A percentile compares a stretch with the other conserved stretches of the same genome.
phyloP scores from a whole-genome alignment of 2,888 invertebrate genomes.

The Mimas tiliae region DNA sequence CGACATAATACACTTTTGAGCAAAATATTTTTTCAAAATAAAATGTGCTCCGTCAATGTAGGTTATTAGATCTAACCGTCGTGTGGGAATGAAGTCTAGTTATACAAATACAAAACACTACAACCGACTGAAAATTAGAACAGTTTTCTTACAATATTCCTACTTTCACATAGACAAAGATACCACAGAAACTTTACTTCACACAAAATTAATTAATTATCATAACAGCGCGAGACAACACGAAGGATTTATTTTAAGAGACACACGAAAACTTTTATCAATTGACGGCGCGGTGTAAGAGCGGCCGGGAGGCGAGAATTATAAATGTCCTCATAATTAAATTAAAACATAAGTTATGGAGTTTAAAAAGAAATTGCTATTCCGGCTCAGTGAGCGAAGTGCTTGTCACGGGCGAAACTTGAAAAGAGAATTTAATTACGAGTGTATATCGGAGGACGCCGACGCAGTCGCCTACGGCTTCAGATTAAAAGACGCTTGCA shows the following conservation, averaged over 20 bases:
- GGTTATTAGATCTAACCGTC: too few relatives aligned
- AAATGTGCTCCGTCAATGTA: too few relatives aligned
- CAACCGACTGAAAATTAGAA: too few relatives aligned
- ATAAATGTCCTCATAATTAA: conserved; percentile 74
- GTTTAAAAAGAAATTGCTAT: conserved; percentile 74
- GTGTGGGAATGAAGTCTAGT: too few relatives aligned
- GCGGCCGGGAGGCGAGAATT: conserved; percentile 61
- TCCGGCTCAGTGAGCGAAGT: conserved; percentile 54
- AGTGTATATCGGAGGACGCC: conserved; percentile 9
- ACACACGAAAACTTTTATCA: conserved; percentile 77
- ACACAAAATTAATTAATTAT: neutral
- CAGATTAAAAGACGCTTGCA: neutral
- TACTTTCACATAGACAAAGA: neutral
- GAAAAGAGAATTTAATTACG: conserved; percentile 69
- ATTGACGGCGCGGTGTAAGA: conserved; percentile 61
- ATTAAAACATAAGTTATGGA: conserved; percentile 77
- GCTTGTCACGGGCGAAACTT: conserved; percentile 59
- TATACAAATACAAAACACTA: too few relatives aligned
- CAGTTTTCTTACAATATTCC: too few relatives aligned
- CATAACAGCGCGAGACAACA: neutral
- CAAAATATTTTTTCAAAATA: too few relatives aligned
- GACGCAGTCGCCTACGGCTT: neutral
- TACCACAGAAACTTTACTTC: neutral
- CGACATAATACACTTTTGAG: too few relatives aligned
- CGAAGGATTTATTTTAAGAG: conserved; percentile 53